Evolutionary conservation across 2,888 invertebrate species (phyloP), one percentile per base, ranked within the genome.

Genomic region (Standfussiana lucernea): DNA sequence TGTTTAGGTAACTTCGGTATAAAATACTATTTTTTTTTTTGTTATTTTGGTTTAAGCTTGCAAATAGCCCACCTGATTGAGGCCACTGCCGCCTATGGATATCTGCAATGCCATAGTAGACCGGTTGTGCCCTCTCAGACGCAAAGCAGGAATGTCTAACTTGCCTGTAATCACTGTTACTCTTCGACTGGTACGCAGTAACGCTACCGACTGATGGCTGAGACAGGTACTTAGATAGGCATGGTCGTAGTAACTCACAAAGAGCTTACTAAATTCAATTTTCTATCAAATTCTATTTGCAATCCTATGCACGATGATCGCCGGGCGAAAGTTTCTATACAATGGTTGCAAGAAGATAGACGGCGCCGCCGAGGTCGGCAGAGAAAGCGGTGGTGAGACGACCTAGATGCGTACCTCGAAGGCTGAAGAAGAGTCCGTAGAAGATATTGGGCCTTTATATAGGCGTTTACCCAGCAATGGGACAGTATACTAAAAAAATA

Each of bases 121-220:
- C 13, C n/a, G 28, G 0, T 28, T 5, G 15, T 8, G 32, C 0
- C 2, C 40, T 18, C 32, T 8, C 15, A 21, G 42, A 21, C 2
- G 24, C 35, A 75, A 65, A 50, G 47, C n/a, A n/a, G 47, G 40
- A 62, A 50, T 77, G 47, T 61, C 32, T 11, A 1, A 28, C 28
- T n/a, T 21, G 10, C 15, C 32, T 21, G n/a, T 47, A 21, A 75
- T n/a, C 61, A 61, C 6, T 7, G 0, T n/a, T 15, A 42, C 3
- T 13, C 53, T 28, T 24, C 28, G 15, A 7, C 7, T 7, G n/a
- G 13, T 13, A 42, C 24, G 24, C 3, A 62, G 15, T 18, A 32
- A 70, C 15, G 32, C 32, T 42, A 24, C 8, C 32, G 18, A 32
- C 8, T 18, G 56, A 32, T 32, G 56, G 2, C 56, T 56, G 15